Evolutionary conservation across 2,888 invertebrate genomes (phyloP).

Genomic region (Amphimallon solstitiale): DNA sequence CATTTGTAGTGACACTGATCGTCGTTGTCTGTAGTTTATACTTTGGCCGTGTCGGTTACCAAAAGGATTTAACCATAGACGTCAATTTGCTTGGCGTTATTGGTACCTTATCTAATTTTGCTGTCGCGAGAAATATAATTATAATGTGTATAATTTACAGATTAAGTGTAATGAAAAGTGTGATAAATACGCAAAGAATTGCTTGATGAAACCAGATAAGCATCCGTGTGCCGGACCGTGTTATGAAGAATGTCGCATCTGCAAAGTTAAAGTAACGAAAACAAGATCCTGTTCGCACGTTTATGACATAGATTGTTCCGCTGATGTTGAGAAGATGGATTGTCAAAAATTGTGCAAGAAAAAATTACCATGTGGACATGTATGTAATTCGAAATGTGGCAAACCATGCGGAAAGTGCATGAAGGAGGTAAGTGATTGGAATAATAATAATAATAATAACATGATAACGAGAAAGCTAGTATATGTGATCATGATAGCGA

Average conservation of each 20-base stretch:
- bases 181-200: slow-evolving; percentile 63
- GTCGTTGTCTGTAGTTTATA: no score
- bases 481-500: no score
- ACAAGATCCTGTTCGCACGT: slow-evolving; percentile 65
- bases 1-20: no score
- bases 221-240: slow-evolving; percentile 64
- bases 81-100: no score
- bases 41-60: no score
- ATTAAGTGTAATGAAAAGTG: slow-evolving; percentile 65
- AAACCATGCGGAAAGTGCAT: slow-evolving; percentile 64
- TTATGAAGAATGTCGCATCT: slow-evolving; percentile 64
- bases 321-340: slow-evolving; percentile 58
- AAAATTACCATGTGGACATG: slow-evolving; percentile 65
- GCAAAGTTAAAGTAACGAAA: slow-evolving; percentile 63
- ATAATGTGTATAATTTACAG: no score
- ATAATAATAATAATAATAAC: no score
- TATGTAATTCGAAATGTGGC: slow-evolving; percentile 65
- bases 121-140: no score
- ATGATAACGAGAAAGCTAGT: no score
- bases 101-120: no score
- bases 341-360: slow-evolving; percentile 66
- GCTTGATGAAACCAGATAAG: slow-evolving; percentile 56
- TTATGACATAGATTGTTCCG: slow-evolving; percentile 60
- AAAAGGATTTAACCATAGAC: no score
- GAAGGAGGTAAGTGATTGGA: slow-evolving; percentile 58